These are phyloP conservation scores for Notoglanidium macrostoma DNA, from an alignment of 2,797 vertebrate species.

Conservation along the genomic window DNA sequence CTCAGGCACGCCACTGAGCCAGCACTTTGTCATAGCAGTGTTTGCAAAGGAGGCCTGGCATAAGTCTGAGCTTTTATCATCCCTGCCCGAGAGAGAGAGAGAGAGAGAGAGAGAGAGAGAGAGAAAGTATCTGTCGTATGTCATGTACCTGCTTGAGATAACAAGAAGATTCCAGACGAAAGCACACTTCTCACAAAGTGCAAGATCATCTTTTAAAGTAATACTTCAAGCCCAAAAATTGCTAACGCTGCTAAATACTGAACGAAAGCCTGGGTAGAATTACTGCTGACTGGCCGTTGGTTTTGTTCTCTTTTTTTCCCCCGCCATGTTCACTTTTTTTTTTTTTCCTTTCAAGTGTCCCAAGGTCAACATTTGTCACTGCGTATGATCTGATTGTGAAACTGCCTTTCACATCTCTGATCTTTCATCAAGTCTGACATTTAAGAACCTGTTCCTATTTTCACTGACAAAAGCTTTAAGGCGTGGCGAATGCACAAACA, in stretches of 20 bases:
- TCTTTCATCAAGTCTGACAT: constrained; percentile 20
- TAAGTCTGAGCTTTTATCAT: constrained; percentile 14
- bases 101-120: constrained; percentile 11
- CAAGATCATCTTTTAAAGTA: constrained; percentile 13
- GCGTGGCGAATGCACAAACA: constrained; percentile 18
- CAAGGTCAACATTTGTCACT: constrained; percentile 7
- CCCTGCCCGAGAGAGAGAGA: background rate
- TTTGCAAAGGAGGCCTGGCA: constrained; percentile 11
- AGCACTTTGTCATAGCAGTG: constrained; percentile 16
- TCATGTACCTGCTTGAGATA: constrained; percentile 19
- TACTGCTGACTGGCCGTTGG: background rate
- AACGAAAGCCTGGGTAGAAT: background rate
- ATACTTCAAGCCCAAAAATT: background rate
- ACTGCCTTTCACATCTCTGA: background rate
- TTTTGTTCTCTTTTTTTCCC: background rate
- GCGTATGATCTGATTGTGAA: constrained; percentile 10
- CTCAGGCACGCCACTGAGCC: constrained; percentile 24
- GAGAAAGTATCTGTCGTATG: background rate
- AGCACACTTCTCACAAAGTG: constrained; percentile 15
- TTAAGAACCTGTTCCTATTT: constrained; percentile 45
- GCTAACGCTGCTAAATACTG: background rate
- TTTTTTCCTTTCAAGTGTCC: background rate
- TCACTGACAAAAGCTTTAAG: constrained; percentile 17
- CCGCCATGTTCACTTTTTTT: background rate
- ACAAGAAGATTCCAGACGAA: constrained; percentile 6